A percentile compares a stretch with the other conserved stretches of the same genome.
phyloP scores from a whole-genome alignment of 2,888 invertebrate genomes.

The Drosophila paracracens region DNA sequence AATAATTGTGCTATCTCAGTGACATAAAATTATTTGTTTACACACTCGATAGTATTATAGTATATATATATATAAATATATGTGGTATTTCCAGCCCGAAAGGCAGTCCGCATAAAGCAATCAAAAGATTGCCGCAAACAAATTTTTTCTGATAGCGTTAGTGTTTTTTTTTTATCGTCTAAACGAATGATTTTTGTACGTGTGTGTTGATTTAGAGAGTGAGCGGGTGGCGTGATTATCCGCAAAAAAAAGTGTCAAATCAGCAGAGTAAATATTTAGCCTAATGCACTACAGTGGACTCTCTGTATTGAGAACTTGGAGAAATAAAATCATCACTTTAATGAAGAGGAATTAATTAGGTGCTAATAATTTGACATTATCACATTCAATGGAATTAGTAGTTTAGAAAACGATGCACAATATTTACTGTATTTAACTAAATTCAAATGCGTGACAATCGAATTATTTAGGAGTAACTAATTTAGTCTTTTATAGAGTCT shows the following conservation, averaged over 20 bases:
- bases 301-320: neutral
- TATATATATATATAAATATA: neutral
- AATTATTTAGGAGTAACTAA: neutral
- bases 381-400: neutral
- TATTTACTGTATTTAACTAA: neutral
- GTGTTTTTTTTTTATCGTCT: slow-evolving; percentile 18
- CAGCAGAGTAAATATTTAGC: slow-evolving; percentile 12
- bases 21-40: neutral
- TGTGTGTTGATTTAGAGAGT: slow-evolving; percentile 25
- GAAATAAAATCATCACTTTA: neutral
- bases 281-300: slow-evolving; percentile 10
- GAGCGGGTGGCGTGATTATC: slow-evolving; percentile 54
- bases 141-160: slow-evolving; percentile 37
- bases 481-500: neutral
- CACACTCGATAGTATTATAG: neutral
- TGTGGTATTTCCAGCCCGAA: slow-evolving; percentile 24
- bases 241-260: slow-evolving; percentile 3
- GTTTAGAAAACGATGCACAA: neutral
- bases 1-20: slow-evolving; percentile 8
- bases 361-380: neutral
- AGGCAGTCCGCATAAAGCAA: slow-evolving; percentile 13
- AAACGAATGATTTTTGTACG: slow-evolving; percentile 12
- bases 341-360: neutral
- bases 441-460: neutral
- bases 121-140: slow-evolving; percentile 45